Evolutionary conservation across 2,888 invertebrate genomes (phyloP).

Genomic region (Leptopilina drosophilae): DNA sequence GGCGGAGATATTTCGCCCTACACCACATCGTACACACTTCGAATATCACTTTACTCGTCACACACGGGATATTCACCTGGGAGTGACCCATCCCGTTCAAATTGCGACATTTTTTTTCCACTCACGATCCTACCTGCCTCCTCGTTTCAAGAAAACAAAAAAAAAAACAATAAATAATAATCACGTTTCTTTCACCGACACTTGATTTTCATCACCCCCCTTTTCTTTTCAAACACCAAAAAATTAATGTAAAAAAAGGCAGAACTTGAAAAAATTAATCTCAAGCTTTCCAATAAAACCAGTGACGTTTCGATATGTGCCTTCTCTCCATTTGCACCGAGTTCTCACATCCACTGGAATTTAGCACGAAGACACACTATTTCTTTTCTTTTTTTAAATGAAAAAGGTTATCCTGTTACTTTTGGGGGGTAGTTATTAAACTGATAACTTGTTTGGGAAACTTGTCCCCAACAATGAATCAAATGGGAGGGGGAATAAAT

Average conservation of each 20-base stretch:
- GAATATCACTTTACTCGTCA: constrained; percentile 64
- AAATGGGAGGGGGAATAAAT: constrained; percentile 44
- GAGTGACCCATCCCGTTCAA: constrained; percentile 57
- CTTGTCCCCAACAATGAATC: constrained; percentile 42
- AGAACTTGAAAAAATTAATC: neutral
- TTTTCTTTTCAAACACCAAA: neutral
- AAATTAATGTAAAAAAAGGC: neutral
- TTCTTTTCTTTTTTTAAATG: neutral
- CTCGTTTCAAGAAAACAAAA: constrained; percentile 42
- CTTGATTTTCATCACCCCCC: neutral
- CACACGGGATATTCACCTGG: constrained; percentile 60
- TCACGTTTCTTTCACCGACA: constrained; percentile 1
- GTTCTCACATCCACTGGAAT: constrained; percentile 34
- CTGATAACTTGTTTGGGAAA: neutral
- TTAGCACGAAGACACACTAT: constrained; percentile 9
- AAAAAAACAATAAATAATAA: constrained; percentile 1
- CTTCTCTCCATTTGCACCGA: constrained; percentile 25
- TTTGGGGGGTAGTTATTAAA: neutral
- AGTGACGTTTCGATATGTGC: constrained; percentile 19
- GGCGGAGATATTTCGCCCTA: constrained; percentile 62
- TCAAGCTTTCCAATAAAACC: neutral
- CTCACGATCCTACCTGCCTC: constrained; percentile 60
- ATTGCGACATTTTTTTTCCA: constrained; percentile 49
- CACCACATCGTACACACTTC: constrained; percentile 72
- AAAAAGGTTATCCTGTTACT: constrained; percentile 18